A percentile compares a stretch with the other conserved stretches of the same genome.
Evolutionary conservation across 2,888 invertebrate genomes (phyloP).

Genomic region (Cephus rjabovi): DNA sequence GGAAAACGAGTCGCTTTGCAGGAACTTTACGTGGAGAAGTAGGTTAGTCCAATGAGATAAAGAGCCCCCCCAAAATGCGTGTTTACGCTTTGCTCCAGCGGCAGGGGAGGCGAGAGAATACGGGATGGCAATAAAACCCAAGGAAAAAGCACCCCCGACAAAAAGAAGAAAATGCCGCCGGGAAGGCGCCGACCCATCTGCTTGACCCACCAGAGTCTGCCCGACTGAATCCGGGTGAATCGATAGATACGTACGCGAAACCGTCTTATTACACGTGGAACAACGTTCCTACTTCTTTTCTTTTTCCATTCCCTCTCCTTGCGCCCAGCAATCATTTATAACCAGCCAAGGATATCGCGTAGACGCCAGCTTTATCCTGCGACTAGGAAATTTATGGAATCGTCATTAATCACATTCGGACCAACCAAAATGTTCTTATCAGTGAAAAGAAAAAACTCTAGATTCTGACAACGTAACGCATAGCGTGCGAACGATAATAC

Average conservation of each 20-base stretch:
- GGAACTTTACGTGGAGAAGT: no score
- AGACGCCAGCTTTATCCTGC: neutral
- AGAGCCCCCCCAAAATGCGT: neutral
- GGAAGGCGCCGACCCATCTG: conserved; percentile 21
- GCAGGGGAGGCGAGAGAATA: no score
- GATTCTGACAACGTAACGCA: neutral
- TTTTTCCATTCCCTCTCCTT: neutral
- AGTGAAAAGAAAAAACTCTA: neutral
- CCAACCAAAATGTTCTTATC: neutral
- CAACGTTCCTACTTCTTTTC: neutral
- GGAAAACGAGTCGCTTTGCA: no score
- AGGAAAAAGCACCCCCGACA: neutral
- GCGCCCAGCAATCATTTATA: neutral
- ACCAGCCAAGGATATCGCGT: neutral
- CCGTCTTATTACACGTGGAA: no score
- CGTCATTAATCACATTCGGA: neutral
- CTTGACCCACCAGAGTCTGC: neutral
- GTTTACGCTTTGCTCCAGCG: neutral
- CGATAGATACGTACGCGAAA: neutral
- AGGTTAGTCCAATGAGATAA: neutral
- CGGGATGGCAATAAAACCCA: neutral
- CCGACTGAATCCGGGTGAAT: neutral
- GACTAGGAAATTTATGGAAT: neutral
- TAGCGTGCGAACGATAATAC: neutral
- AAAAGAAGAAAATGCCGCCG: conserved; percentile 25